Base-by-base conservation (phyloP, 1,140 invertebrate species). In the Gryllus bimaculatus region DNA sequence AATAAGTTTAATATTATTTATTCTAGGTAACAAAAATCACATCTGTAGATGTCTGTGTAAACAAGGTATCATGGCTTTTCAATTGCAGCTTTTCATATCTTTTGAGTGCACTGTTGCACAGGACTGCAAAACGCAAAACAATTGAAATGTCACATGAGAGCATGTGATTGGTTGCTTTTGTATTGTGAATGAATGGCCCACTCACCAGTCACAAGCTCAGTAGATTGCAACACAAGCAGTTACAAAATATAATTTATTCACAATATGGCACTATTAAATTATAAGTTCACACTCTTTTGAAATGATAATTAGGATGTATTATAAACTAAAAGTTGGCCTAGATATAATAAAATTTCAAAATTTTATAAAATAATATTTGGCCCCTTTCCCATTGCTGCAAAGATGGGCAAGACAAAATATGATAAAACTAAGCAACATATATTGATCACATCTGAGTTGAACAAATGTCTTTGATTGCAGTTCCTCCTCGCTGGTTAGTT, bases 401-500 rank as follows among this genome's bases (percentile, higher is more conserved):
- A 39, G 26, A 39, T 39, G 26, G 26, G 26, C 26, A 39, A 39
- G 26, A 39, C 1, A 39, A 39, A 39, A 39, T 39, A 39, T 39
- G 26, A 39, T 39, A 39, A 39, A 39, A 39, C 5, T 39, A 39
- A 39, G 26, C 26, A 39, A 1, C 26, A 2, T 39, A 39, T 39
- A 39, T 39, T 39, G 26, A 5, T 5, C 26, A 39, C 26, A 39
- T 39, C 26, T 39, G 26, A 39, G 26, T 39, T 66, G 54, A 13
- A 66, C 18, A 66, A 66, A 66, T 66, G 54, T 66, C 18, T 47
- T 80, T 81, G 5, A 21, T 80, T 86, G 15, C 82, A 91, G 89
- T 90, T 77, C 88, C 89, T 8, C 89, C 89, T 20, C 84, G 85
- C n/a, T 90, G 89, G 89, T 82, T 87, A 0, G 83, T 86, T 8